These are phyloP conservation scores for Varanus salvator DNA, from an alignment of 2,113 vertebrate species.

Conservation along the genomic window DNA sequence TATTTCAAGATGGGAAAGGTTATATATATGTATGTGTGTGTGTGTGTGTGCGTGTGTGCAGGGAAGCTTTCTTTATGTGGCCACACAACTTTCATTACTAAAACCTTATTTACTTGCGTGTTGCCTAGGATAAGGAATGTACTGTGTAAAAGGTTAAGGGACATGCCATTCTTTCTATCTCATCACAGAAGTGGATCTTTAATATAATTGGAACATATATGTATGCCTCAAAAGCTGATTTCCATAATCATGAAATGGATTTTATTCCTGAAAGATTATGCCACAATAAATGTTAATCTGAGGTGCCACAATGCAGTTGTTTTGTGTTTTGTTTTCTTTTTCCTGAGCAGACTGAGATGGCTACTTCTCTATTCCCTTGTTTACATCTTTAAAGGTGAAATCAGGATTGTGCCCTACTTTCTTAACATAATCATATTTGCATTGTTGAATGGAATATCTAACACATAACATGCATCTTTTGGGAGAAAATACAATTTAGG, in stretches of 20 bases:
- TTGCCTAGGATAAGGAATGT: background rate
- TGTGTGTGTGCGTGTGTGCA: background rate
- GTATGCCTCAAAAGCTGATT: background rate
- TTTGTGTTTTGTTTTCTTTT: background rate
- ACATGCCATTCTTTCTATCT: background rate
- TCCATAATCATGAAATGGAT: background rate
- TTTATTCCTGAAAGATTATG: background rate
- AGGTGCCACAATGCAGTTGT: background rate
- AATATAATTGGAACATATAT: background rate
- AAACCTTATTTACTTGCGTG: slow-evolving; percentile 4
- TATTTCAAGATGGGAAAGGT: slow-evolving; percentile 46
- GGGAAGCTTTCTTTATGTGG: background rate
- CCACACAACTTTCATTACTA: background rate
- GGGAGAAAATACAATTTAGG: background rate
- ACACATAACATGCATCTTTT: background rate
- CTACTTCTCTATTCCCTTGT: background rate
- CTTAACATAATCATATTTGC: too few relatives aligned
- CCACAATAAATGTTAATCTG: background rate
- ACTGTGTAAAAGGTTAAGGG: background rate
- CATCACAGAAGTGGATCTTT: background rate
- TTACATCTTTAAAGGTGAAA: too few relatives aligned
- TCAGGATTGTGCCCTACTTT: too few relatives aligned
- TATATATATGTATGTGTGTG: background rate
- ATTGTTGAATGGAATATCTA: too few relatives aligned
- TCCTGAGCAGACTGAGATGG: background rate